These are phyloP conservation scores for Cheilosia urbana DNA, from an alignment of 2,888 invertebrate genomes.

Conservation along the genomic window DNA sequence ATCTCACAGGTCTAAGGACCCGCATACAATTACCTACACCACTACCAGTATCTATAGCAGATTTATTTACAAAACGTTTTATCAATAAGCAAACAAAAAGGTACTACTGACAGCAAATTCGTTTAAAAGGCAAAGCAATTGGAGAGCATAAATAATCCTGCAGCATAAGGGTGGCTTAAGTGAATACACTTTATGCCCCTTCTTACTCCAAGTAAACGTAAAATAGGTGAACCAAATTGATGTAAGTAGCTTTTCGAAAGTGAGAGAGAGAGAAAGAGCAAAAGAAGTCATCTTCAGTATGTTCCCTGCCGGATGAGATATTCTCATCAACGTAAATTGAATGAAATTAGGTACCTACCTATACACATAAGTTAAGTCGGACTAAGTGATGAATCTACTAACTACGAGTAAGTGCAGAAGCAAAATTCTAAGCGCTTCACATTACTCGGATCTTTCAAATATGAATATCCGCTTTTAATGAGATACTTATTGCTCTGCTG, in stretches of 20 bases:
- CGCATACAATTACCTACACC: no score
- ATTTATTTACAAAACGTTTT: conserved; percentile 2
- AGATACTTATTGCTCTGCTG: background rate
- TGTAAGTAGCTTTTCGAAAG: conserved; percentile 26
- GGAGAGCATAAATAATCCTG: conserved; percentile 24
- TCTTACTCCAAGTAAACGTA: background rate
- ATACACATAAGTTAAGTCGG: conserved; percentile 7
- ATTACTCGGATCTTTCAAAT: conserved; percentile 17
- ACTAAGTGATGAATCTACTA: background rate
- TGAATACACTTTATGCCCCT: background rate
- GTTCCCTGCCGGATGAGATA: conserved; percentile 11
- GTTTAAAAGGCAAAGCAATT: conserved; percentile 14
- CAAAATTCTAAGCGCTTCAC: conserved; percentile 3
- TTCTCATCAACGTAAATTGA: conserved; percentile 46
- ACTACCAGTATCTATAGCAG: background rate
- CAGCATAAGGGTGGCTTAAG: conserved; percentile 13
- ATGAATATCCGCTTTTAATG: conserved; percentile 19
- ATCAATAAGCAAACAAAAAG: conserved; percentile 12
- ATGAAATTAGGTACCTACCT: conserved; percentile 29
- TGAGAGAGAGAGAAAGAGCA: background rate
- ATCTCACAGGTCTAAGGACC: no score
- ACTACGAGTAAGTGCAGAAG: conserved; percentile 18
- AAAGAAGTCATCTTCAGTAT: conserved; percentile 10
- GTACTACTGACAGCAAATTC: background rate
- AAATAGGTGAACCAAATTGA: conserved; percentile 25